phyloP scores from a whole-genome alignment of 1,140 invertebrate genomes.

The Amphibalanus amphitrite region DNA sequence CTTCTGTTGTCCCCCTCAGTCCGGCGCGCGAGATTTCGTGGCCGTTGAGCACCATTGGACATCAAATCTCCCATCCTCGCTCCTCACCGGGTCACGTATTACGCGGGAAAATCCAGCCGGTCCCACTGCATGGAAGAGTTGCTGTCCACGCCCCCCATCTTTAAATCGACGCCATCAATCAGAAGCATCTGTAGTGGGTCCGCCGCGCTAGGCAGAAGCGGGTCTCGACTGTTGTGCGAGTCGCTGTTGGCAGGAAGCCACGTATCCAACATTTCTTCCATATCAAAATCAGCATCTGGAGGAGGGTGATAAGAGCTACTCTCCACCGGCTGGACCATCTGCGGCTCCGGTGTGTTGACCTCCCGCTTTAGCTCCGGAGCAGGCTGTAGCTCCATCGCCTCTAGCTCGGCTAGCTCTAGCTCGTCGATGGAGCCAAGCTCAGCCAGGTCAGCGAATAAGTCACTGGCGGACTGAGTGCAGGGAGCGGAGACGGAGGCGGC shows the following conservation, averaged over 20 bases:
- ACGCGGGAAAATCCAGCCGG: background rate
- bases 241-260: background rate
- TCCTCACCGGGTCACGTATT: background rate
- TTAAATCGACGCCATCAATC: background rate
- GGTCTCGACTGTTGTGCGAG: background rate
- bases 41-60: too few relatives aligned
- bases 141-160: background rate
- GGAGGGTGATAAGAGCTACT: too few relatives aligned
- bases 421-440: background rate
- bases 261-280: background rate
- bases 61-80: too few relatives aligned
- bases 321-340: too few relatives aligned
- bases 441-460: background rate
- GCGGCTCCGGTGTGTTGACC: background rate
- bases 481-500: background rate
- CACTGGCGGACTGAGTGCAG: too few relatives aligned
- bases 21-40: too few relatives aligned
- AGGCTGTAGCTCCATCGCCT: background rate
- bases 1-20: too few relatives aligned
- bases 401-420: background rate
- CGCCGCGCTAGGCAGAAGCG: background rate
- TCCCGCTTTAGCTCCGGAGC: background rate
- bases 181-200: background rate
- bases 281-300: background rate
- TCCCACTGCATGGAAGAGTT: background rate